phyloP scores from a whole-genome alignment of 2,113 vertebrate species.

The Coreoperca whiteheadi region DNA sequence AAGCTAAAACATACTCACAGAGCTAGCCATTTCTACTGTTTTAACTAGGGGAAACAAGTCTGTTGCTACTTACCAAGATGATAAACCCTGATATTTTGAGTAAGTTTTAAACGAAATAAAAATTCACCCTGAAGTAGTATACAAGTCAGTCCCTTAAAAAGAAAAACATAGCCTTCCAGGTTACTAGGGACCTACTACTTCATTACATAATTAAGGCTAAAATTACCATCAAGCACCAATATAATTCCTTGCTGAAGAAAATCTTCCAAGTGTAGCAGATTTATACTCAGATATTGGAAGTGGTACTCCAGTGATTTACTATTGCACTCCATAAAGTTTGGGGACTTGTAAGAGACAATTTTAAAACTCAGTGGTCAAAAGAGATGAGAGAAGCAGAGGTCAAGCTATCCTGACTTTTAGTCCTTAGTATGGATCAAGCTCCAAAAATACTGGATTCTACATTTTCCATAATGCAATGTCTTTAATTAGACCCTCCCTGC shows the following conservation, averaged over 20 bases:
- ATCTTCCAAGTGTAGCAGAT: conserved; percentile 21
- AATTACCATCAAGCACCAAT: conserved; percentile 57
- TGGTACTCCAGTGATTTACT: not conserved
- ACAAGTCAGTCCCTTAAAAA: not conserved
- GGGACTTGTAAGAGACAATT: not conserved
- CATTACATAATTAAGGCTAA: conserved; percentile 60
- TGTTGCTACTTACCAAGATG: conserved; percentile 25
- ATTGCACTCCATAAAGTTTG: not conserved
- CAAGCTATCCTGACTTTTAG: conserved; percentile 4
- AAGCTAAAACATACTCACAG: not conserved
- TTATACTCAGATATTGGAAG: conserved; percentile 29
- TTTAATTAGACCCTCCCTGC: not conserved
- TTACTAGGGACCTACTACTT: conserved; percentile 12
- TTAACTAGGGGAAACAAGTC: not conserved
- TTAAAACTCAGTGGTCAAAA: conserved; percentile 8
- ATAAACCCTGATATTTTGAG: conserved; percentile 33
- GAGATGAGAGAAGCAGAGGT: not conserved
- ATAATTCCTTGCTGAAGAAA: conserved; percentile 30
- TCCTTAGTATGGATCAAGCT: not conserved
- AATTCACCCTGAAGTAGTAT: conserved; percentile 19
- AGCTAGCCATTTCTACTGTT: conserved; percentile 3
- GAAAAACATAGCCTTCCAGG: not conserved
- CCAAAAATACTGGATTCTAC: conserved; percentile 14
- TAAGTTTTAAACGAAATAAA: not conserved
- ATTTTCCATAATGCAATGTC: conserved; percentile 17